Conservation (phyloP, 1,140 invertebrate genomes). For the Sesamia nonagrioides region DNA sequence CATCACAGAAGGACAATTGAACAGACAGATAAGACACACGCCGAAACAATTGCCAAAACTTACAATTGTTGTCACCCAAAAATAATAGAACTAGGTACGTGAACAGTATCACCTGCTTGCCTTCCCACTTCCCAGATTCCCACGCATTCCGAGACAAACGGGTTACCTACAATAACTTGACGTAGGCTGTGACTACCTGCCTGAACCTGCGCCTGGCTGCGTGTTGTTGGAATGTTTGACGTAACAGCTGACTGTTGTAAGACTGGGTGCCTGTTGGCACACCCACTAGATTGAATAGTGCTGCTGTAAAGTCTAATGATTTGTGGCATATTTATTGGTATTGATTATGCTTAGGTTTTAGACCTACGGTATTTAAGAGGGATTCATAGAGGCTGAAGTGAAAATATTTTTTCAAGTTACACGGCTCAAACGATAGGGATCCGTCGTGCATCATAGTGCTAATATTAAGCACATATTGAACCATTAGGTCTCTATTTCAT, state of each 20-base stretch:
- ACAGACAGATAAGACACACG: neutral
- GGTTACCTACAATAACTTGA: slow-evolving; percentile 26
- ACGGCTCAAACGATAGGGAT: too few species aligned
- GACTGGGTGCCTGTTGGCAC: slow-evolving; percentile 33
- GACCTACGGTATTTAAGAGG: neutral
- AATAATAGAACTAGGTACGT: neutral
- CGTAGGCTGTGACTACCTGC: slow-evolving; percentile 24
- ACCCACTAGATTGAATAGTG: slow-evolving; percentile 6
- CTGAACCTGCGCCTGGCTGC: neutral
- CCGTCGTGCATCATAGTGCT: too few species aligned
- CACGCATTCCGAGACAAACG: slow-evolving; percentile 7
- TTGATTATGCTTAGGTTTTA: neutral
- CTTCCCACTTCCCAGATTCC: slow-evolving; percentile 9
- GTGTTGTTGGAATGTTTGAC: slow-evolving; percentile 8
- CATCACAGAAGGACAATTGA: neutral
- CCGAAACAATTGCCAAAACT: neutral
- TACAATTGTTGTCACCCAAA: neutral
- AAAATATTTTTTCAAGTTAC: neutral
- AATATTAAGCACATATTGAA: too few species aligned
- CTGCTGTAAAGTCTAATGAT: slow-evolving; percentile 28
- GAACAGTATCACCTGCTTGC: slow-evolving; percentile 19
- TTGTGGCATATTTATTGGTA: slow-evolving; percentile 27
- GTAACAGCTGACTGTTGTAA: slow-evolving; percentile 34
- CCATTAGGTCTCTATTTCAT: too few species aligned
- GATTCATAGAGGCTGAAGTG: neutral